Conservation (phyloP, 2,888 invertebrate species). For the Acanthosepion pharaonis region DNA sequence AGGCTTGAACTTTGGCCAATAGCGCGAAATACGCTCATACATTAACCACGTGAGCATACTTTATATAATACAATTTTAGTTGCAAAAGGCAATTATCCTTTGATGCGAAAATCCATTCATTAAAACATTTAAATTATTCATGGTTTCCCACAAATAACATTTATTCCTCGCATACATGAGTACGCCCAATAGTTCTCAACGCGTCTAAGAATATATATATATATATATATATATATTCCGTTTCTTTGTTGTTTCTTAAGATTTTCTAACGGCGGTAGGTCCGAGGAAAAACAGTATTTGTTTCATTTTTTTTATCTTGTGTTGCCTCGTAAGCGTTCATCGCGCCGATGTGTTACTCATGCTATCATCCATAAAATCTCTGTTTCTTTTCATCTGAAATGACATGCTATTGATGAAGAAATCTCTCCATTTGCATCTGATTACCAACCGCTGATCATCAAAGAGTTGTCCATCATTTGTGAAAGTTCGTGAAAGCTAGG, state of each 20-base stretch:
- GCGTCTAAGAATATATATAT: too few species aligned
- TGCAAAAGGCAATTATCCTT: too few species aligned
- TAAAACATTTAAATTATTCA: background rate
- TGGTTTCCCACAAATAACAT: background rate
- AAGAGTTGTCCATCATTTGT: background rate
- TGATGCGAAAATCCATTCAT: background rate
- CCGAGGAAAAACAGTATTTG: background rate
- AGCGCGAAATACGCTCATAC: too few species aligned
- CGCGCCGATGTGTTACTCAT: background rate
- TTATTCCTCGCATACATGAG: background rate
- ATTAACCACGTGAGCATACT: too few species aligned
- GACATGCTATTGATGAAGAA: background rate
- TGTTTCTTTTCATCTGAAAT: background rate
- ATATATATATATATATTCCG: too few species aligned
- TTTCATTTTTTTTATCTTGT: background rate
- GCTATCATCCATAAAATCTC: background rate
- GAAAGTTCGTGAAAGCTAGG: background rate
- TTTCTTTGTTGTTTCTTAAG: too few species aligned
- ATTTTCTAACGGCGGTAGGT: background rate
- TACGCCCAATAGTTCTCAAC: too few species aligned
- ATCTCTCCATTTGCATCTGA: constrained; percentile 4
- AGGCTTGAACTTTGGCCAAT: too few species aligned
- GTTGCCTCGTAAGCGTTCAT: background rate
- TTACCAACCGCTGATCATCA: background rate
- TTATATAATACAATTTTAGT: too few species aligned